phyloP scores from a whole-genome alignment of 2,797 vertebrate genomes.

The Sebastes matsubarae region DNA sequence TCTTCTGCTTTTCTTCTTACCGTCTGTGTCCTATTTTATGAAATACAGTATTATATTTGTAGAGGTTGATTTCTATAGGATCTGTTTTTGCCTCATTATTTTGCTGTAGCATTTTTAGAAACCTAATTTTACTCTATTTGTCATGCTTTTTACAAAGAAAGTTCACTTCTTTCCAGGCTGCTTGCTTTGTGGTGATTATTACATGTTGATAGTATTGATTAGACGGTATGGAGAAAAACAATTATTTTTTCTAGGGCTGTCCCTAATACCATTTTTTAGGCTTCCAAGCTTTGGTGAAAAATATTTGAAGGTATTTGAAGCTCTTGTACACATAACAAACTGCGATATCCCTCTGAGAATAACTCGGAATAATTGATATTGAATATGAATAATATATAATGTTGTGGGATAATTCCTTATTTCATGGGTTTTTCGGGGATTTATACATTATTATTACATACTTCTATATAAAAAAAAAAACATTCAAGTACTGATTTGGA shows the following conservation, averaged over 20 bases:
- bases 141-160: background rate
- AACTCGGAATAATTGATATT: too few relatives aligned
- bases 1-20: background rate
- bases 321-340: too few relatives aligned
- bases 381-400: too few relatives aligned
- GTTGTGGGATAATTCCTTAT: too few relatives aligned
- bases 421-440: too few relatives aligned
- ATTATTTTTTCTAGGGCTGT: background rate
- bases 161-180: background rate
- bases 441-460: too few relatives aligned
- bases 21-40: background rate
- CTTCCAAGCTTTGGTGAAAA: background rate
- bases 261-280: too few relatives aligned
- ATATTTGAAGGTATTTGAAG: background rate
- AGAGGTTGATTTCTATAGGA: background rate
- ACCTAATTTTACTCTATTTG: too few relatives aligned
- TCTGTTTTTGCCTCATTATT: background rate
- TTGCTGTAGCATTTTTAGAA: background rate
- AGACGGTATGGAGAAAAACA: background rate
- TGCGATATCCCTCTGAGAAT: too few relatives aligned
- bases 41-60: background rate
- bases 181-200: background rate
- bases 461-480: too few relatives aligned
- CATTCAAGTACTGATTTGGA: too few relatives aligned
- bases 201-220: background rate